Evolutionary conservation across 1,140 invertebrate genomes (phyloP).

Genomic region (Leptopilina boulardi): DNA sequence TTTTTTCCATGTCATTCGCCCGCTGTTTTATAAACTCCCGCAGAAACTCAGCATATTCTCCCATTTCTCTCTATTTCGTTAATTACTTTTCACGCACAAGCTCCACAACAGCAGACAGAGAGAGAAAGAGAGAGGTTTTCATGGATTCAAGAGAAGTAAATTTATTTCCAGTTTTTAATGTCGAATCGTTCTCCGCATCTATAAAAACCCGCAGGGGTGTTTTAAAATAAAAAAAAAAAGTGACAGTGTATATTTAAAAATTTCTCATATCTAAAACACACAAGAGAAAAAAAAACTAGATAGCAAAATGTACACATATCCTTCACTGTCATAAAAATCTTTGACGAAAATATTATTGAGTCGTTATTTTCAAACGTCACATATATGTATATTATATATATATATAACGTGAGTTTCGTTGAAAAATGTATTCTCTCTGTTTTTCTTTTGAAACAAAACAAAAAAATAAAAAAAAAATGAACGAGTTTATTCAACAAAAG

Average conservation of each 20-base stretch:
- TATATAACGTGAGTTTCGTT: too few species aligned
- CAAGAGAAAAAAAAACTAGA: neutral
- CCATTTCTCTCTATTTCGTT: slow-evolving; percentile 12
- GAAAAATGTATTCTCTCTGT: neutral
- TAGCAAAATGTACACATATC: neutral
- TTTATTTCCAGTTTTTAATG: slow-evolving; percentile 3
- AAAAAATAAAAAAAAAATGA: neutral
- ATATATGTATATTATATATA: too few species aligned
- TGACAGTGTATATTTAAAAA: neutral
- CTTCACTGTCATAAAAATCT: neutral
- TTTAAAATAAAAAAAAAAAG: neutral
- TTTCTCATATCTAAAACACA: neutral
- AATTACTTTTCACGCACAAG: slow-evolving; percentile 7
- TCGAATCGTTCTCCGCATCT: neutral
- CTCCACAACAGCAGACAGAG: neutral
- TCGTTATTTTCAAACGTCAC: neutral
- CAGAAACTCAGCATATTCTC: neutral
- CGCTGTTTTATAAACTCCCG: neutral
- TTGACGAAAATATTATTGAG: neutral
- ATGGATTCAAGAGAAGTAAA: neutral
- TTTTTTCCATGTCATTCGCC: neutral
- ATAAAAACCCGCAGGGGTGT: neutral
- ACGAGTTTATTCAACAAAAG: neutral
- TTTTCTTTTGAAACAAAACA: too few species aligned
- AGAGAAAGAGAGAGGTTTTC: neutral